These are phyloP conservation scores for Tribolium madens DNA, from an alignment of 1,140 invertebrate genomes.

Conservation along the genomic window DNA sequence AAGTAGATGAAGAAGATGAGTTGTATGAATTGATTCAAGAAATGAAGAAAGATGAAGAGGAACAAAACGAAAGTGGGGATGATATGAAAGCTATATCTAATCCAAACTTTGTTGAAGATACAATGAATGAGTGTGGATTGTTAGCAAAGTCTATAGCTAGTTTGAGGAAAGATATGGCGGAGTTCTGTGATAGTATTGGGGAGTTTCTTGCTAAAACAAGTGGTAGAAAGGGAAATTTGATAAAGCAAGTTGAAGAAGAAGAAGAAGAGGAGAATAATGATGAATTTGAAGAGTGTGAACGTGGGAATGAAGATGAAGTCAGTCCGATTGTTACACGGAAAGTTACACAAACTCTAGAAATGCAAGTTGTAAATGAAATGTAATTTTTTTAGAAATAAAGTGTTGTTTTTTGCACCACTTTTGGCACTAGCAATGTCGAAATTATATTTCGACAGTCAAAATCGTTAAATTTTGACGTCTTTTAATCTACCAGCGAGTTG, in stretches of 20 bases:
- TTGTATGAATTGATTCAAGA: slow-evolving; percentile 46
- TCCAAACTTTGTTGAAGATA: not conserved
- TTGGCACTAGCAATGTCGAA: no score
- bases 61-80: slow-evolving; percentile 48
- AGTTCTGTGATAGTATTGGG: slow-evolving; percentile 53
- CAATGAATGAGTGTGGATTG: slow-evolving; percentile 48
- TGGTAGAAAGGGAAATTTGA: slow-evolving; percentile 4
- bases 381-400: slow-evolving; percentile 52
- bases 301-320: not conserved
- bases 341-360: slow-evolving; percentile 58
- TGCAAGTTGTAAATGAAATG: slow-evolving; percentile 57
- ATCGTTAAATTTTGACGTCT: no score
- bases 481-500: no score
- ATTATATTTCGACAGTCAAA: no score
- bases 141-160: slow-evolving; percentile 55
- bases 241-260: slow-evolving; percentile 22
- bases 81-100: slow-evolving; percentile 29
- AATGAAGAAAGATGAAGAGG: slow-evolving; percentile 48
- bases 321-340: slow-evolving; percentile 44
- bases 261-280: not conserved
- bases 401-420: no score
- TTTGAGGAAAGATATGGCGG: slow-evolving; percentile 54
- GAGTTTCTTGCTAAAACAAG: slow-evolving; percentile 53
- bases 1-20: slow-evolving; percentile 44
- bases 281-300: not conserved